Conservation (phyloP, 2,888 invertebrate species). For the Dasysyrphus albostriatus region DNA sequence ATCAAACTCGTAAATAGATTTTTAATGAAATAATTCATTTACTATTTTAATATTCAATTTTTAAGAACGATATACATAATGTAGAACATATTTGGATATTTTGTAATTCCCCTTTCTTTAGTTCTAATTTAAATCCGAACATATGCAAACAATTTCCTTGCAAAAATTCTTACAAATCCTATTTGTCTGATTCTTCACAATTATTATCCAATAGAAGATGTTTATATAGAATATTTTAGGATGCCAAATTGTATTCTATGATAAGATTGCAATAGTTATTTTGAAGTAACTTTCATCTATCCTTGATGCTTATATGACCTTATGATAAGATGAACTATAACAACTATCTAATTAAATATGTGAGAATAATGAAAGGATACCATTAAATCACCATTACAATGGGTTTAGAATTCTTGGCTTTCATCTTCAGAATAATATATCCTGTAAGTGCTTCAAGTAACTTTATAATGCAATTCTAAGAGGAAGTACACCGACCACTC, state of each 20-base stretch:
- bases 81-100: no score
- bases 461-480: constrained; percentile 12
- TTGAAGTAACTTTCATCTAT: neutral
- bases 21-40: no score
- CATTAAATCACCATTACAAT: constrained; percentile 8
- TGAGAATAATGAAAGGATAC: neutral
- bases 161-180: no score
- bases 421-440: constrained; percentile 1
- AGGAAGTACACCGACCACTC: neutral
- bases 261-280: neutral
- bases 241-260: neutral
- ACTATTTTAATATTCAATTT: no score
- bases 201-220: no score
- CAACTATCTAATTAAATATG: neutral
- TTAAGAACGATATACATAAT: no score
- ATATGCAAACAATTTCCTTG: neutral
- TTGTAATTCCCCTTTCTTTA: no score
- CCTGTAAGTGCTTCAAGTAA: constrained; percentile 12
- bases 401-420: neutral
- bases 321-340: neutral
- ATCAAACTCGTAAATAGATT: no score
- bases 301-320: neutral
- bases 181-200: no score
- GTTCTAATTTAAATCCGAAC: no score
- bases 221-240: neutral